Percentiles rank a stretch among this genome's conserved stretches.
Conservation (phyloP, 2,113 vertebrate species). For the Aleadryas rufinucha region DNA sequence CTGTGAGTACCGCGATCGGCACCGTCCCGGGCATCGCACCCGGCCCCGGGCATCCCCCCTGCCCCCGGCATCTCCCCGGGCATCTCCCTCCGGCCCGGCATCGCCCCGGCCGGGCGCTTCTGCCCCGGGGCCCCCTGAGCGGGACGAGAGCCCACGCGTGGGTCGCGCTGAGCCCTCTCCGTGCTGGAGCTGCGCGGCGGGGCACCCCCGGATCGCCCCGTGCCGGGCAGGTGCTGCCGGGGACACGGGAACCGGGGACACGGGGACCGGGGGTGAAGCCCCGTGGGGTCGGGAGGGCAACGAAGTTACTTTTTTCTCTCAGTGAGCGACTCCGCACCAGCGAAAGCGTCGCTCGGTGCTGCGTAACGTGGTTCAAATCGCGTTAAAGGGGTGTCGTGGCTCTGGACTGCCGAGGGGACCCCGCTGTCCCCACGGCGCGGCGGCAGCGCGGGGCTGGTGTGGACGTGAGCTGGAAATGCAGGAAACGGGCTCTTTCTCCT, state of each 20-base stretch:
- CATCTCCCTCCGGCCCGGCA: neutral
- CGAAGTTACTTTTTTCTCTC: neutral
- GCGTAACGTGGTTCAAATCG: accelerated
- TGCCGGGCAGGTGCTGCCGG: neutral
- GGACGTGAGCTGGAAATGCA: neutral
- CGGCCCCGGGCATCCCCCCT: neutral
- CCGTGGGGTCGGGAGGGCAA: neutral
- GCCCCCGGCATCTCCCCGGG: neutral
- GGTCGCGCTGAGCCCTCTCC: neutral
- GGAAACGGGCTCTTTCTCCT: neutral
- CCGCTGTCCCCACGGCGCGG: neutral
- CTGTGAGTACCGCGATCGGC: slow-evolving; percentile 80
- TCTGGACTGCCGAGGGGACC: neutral
- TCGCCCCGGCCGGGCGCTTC: neutral
- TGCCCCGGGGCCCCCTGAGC: too few species aligned
- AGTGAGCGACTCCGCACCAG: accelerated
- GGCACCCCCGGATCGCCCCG: neutral
- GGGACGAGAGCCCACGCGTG: neutral
- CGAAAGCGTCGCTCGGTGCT: accelerated
- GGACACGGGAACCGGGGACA: neutral
- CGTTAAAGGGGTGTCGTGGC: accelerated
- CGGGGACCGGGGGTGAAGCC: neutral
- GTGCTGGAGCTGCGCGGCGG: neutral
- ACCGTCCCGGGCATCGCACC: neutral
- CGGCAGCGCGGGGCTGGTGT: neutral